These are phyloP conservation scores for Lindbergichthys nudifrons DNA, from an alignment of 2,797 vertebrate genomes.

Conservation along the genomic window DNA sequence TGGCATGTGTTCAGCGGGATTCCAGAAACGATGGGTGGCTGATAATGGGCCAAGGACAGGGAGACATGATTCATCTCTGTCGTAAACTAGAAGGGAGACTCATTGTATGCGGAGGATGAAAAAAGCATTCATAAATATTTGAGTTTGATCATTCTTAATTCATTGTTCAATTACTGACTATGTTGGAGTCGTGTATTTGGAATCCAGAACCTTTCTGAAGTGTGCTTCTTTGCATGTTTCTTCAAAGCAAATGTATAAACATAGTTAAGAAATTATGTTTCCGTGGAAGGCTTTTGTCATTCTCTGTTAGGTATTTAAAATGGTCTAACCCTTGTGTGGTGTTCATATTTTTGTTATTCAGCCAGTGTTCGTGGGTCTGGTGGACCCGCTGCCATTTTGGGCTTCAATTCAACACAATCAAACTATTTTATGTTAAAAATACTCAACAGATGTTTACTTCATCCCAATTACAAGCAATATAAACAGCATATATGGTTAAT, in stretches of 20 bases:
- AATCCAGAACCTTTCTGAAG: neutral
- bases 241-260: neutral
- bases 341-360: too few relatives aligned
- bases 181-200: neutral
- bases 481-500: too few relatives aligned
- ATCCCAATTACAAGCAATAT: too few relatives aligned
- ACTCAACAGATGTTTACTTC: too few relatives aligned
- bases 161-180: neutral
- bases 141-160: neutral
- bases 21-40: constrained; percentile 17
- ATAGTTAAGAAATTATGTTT: neutral
- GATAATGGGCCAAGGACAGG: constrained; percentile 22
- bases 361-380: too few relatives aligned
- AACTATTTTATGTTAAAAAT: too few relatives aligned
- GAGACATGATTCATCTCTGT: constrained; percentile 14
- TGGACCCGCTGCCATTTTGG: too few relatives aligned
- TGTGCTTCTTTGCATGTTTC: neutral
- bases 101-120: neutral
- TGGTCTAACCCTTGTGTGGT: neutral
- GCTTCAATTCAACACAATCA: too few relatives aligned
- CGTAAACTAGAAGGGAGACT: neutral
- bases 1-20: neutral
- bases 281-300: neutral
- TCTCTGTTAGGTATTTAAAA: neutral
- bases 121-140: neutral